phyloP scores from a whole-genome alignment of 2,888 invertebrate species.

The Aphodius granarius region DNA sequence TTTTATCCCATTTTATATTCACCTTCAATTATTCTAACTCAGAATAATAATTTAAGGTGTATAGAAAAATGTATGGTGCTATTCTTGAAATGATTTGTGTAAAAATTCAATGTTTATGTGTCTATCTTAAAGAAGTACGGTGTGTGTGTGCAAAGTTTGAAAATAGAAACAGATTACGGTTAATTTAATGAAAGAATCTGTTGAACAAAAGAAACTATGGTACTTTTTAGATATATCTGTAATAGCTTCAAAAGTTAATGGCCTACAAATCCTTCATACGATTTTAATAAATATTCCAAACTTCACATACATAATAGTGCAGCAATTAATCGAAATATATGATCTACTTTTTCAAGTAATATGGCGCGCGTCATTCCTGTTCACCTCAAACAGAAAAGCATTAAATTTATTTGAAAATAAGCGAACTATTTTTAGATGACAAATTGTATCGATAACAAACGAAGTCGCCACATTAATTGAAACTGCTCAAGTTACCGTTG shows the following conservation, averaged over 20 bases:
- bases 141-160: neutral
- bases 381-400: neutral
- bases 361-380: neutral
- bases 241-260: neutral
- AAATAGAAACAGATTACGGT: neutral
- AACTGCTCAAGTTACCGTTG: neutral
- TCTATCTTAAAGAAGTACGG: neutral
- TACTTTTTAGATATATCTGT: neutral
- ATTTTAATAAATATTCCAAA: neutral
- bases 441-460: neutral
- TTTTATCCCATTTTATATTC: too few species aligned
- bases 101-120: neutral
- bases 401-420: neutral
- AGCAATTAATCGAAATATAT: neutral
- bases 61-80: too few species aligned
- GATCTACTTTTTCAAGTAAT: neutral
- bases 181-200: neutral
- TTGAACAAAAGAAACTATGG: neutral
- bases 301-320: neutral
- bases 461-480: neutral
- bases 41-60: too few species aligned
- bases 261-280: neutral
- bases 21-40: too few species aligned
- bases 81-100: neutral
- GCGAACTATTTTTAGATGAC: neutral